These are phyloP conservation scores for Timema cristinae DNA, from an alignment of 2,888 invertebrate species.

Conservation along the genomic window DNA sequence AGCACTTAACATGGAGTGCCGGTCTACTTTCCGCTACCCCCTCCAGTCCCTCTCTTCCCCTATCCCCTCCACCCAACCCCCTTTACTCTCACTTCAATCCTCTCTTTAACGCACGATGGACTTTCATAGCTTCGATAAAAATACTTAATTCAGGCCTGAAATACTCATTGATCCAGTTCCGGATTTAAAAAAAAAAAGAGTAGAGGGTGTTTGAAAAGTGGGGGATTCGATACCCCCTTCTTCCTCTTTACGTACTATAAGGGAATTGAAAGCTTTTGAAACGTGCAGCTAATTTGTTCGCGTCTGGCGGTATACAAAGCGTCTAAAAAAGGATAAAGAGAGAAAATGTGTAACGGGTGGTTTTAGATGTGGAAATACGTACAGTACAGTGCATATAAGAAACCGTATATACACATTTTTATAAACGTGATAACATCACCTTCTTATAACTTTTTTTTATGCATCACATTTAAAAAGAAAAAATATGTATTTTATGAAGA, in stretches of 20 bases:
- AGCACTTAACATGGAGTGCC: constrained; percentile 7
- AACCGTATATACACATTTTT: too few species aligned
- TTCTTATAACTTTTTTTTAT: too few species aligned
- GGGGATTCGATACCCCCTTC: not conserved
- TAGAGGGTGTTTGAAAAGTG: too few species aligned
- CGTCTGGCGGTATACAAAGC: not conserved
- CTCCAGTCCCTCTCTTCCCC: not conserved
- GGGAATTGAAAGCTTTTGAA: constrained; percentile 11
- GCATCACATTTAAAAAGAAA: too few species aligned
- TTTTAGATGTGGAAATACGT: too few species aligned
- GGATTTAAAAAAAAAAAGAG: too few species aligned
- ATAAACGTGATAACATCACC: too few species aligned
- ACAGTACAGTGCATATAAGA: too few species aligned
- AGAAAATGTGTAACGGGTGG: too few species aligned
- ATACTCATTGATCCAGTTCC: constrained; percentile 13
- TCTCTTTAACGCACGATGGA: not conserved
- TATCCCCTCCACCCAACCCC: not conserved
- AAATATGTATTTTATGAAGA: too few species aligned
- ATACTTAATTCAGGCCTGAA: constrained; percentile 15
- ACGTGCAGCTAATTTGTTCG: constrained; percentile 11
- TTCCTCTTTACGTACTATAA: not conserved
- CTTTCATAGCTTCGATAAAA: constrained; percentile 4
- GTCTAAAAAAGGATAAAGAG: too few species aligned
- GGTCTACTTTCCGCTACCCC: not conserved
- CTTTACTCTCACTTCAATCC: not conserved